phyloP scores from a whole-genome alignment of 2,888 invertebrate genomes.

The Masnerella sp. region DNA sequence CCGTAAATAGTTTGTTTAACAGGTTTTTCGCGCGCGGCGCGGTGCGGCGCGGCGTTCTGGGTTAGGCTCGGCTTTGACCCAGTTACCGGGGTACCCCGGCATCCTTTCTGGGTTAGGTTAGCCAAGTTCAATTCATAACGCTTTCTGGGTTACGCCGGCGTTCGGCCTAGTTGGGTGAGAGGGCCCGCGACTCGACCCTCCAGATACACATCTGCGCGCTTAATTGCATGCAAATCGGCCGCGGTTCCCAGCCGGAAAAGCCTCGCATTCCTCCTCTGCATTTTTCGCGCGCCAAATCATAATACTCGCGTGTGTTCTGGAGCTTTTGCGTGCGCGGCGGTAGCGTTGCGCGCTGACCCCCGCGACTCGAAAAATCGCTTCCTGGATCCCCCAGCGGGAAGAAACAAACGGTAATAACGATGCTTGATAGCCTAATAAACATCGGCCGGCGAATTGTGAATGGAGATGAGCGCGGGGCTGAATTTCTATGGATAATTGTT shows the following conservation, averaged over 20 bases:
- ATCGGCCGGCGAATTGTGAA: background rate
- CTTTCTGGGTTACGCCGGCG: constrained; percentile 49
- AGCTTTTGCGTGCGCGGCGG: constrained; percentile 61
- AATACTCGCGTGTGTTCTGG: constrained; percentile 16
- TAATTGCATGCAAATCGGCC: constrained; percentile 46
- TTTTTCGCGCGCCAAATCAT: constrained; percentile 8
- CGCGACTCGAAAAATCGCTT: too few species aligned
- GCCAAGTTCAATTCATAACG: constrained; percentile 59
- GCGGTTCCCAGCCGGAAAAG: constrained; percentile 40
- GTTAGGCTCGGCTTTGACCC: constrained; percentile 50
- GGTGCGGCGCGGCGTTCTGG: constrained; percentile 28
- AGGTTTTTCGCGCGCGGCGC: constrained; percentile 42
- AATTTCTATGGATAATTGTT: constrained; percentile 5
- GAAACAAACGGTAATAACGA: constrained; percentile 17
- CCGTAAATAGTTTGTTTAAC: constrained; percentile 48
- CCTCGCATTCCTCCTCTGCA: background rate
- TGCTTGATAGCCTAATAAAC: constrained; percentile 5
- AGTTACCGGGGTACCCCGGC: constrained; percentile 48
- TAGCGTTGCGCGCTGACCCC: constrained; percentile 63
- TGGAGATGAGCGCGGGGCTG: background rate
- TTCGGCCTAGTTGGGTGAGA: constrained; percentile 51
- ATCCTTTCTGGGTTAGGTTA: constrained; percentile 54
- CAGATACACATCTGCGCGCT: constrained; percentile 45
- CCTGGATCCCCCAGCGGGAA: background rate
- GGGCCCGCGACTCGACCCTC: constrained; percentile 34